Evolutionary conservation across 2,888 invertebrate genomes (phyloP), one percentile per base, ranked within the genome.

Genomic region (Caenorhabditis panamensis): DNA sequence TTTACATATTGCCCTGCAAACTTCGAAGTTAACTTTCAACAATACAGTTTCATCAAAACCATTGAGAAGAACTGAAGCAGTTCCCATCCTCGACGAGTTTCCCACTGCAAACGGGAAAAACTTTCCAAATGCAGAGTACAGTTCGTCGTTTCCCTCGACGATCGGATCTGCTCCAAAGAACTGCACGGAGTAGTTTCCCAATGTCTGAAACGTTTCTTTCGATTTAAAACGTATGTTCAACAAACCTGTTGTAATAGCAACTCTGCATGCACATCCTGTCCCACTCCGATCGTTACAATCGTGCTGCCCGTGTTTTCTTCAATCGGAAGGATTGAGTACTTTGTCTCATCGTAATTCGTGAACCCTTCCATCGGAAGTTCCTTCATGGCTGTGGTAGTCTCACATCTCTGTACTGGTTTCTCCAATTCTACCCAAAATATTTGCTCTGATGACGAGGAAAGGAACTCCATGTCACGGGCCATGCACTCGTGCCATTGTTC

Each of bases 101-200:
- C 79, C 73, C 37, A 82, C 67, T 24, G 82, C 82, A 26, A 79
- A 79, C 11, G 75, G 79, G 24, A 67, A 75, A 63, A 67, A 82
- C 11, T 18, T 63, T 16, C 82, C 82, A 18, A 82, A 44, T 20
- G 66, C 49, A 13, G 73, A 59, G 53, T 79, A 82, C 26, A 75
- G 26, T 28, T 63, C 67, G 31, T 66, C 67, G 56, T 82, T 82
- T 16, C 71, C 67, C n/a, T 75, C 76, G 2, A 61, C 63, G n/a
- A 82, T 79, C 37, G 82, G 82, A 20, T 82, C 82, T 20, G 82
- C 82, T 3, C 82, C 82, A 37, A 53, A 72, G 26, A 73, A 72
- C 22, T 59, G 73, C 3, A 41, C 44, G 18, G 67, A 67, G 5
- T 53, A 44, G 31, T 67, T 66, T n/a, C 54, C 69, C 16, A 71